These are phyloP conservation scores for Cliona cf. orientalis DNA, from an alignment of 37 sponge, comb jelly and placozoan species.

Conservation along the genomic window DNA sequence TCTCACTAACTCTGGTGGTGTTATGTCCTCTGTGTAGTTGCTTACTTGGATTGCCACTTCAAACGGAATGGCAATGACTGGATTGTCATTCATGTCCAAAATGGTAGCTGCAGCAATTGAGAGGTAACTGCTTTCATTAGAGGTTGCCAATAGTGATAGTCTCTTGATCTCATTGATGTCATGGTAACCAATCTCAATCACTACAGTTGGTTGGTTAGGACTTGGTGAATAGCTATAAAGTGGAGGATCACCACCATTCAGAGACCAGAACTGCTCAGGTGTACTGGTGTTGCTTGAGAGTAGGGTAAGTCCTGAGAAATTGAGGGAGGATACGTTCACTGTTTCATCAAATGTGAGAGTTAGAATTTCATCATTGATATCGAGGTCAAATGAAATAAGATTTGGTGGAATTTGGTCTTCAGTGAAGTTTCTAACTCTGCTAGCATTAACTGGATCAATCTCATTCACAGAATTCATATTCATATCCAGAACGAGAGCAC, in stretches of 20 bases:
- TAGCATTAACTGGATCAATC: slow-evolving; percentile 39
- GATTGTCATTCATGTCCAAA: slow-evolving; percentile 81
- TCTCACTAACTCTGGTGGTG: slow-evolving; percentile 47
- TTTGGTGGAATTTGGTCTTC: slow-evolving; percentile 55
- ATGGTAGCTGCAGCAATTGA: slow-evolving; percentile 38
- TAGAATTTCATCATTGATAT: slow-evolving; percentile 62
- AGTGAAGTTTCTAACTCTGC: slow-evolving; percentile 33
- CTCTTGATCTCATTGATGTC: slow-evolving; percentile 83
- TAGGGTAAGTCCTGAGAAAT: slow-evolving; percentile 59
- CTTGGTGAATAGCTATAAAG: slow-evolving; percentile 54
- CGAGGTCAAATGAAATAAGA: slow-evolving; percentile 63
- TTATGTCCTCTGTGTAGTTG: slow-evolving; percentile 51
- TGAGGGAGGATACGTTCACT: slow-evolving; percentile 75
- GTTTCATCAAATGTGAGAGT: slow-evolving; percentile 84
- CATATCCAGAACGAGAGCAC: slow-evolving; percentile 69
- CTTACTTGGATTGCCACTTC: slow-evolving; percentile 24
- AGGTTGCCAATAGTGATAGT: slow-evolving; percentile 60
- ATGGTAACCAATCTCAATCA: slow-evolving; percentile 59
- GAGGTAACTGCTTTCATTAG: slow-evolving; percentile 62
- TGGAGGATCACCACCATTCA: slow-evolving; percentile 36
- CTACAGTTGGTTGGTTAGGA: slow-evolving; percentile 52
- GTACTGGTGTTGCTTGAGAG: slow-evolving; percentile 30
- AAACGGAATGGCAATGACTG: slow-evolving; percentile 36
- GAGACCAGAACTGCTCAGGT: slow-evolving; percentile 44
- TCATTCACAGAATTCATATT: slow-evolving; percentile 57